Percentiles rank a stretch among this genome's conserved stretches.
These are phyloP conservation scores for Lepidotrigona ventralis DNA, from an alignment of 1,140 invertebrate genomes.

Conservation along the genomic window DNA sequence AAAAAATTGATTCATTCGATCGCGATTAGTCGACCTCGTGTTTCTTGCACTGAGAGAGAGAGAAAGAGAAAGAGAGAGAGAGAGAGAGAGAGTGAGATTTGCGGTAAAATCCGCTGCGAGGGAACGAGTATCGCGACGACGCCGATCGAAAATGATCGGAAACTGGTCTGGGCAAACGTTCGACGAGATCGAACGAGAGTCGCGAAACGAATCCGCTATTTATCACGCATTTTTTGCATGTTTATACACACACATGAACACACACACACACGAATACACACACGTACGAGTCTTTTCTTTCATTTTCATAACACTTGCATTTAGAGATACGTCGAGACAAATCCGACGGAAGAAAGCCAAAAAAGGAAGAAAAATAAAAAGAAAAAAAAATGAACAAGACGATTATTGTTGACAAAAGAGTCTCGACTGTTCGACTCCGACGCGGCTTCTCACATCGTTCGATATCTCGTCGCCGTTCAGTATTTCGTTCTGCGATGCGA, in stretches of 20 bases:
- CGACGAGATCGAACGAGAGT: conserved; percentile 8
- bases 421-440: not conserved
- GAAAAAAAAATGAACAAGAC: no score
- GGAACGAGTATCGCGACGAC: no score
- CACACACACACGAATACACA: not conserved
- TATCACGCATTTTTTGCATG: not conserved
- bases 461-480: conserved; percentile 6
- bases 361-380: not conserved
- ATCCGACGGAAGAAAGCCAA: not conserved
- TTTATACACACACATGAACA: not conserved
- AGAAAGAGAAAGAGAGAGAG: no score
- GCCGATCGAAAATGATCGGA: no score
- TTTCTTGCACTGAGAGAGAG: no score
- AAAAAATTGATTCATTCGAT: no score
- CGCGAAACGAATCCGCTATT: not conserved
- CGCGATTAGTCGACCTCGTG: no score
- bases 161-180: not conserved
- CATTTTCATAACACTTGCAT: not conserved
- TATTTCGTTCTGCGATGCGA: conserved; percentile 19
- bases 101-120: no score
- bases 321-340: not conserved
- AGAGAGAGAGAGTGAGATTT: no score
- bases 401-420: not conserved
- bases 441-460: not conserved
- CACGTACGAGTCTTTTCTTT: not conserved